Percentiles rank a stretch among this genome's conserved stretches.
phyloP scores from a whole-genome alignment of 2,888 invertebrate genomes.

The Conchocele bisecta region DNA sequence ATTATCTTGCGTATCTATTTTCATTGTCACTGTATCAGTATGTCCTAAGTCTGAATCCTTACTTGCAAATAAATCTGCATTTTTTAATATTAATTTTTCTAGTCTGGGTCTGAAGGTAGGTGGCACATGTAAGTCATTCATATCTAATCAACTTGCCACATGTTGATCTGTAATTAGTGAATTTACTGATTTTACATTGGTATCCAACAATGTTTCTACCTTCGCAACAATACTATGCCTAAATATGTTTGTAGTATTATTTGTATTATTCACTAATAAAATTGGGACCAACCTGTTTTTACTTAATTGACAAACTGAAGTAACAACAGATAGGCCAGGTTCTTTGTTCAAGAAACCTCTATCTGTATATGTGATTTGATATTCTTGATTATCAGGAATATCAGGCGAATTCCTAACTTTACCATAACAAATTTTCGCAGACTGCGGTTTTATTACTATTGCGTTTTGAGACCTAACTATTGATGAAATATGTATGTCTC shows the following conservation, averaged over 20 bases:
- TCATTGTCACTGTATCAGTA: constrained; percentile 33
- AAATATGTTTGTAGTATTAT: constrained; percentile 7
- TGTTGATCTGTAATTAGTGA: neutral
- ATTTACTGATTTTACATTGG: neutral
- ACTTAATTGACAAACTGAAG: neutral
- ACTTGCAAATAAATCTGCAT: constrained; percentile 36
- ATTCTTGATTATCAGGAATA: neutral
- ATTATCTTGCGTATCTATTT: constrained; percentile 16
- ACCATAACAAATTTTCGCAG: neutral
- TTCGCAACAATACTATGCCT: constrained; percentile 3
- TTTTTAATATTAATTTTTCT: constrained; percentile 7
- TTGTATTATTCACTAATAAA: constrained; percentile 16
- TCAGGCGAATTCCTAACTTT: neutral
- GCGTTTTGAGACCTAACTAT: neutral
- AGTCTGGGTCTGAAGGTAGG: neutral
- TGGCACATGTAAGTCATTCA: constrained; percentile 17
- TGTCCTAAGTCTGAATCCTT: constrained; percentile 34
- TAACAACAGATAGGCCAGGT: constrained; percentile 9
- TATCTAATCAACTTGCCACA: no score
- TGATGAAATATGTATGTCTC: constrained; percentile 36
- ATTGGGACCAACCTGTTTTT: neutral
- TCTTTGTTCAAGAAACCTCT: neutral
- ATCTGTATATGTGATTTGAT: constrained; percentile 5
- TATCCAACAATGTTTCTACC: neutral
- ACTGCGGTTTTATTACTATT: constrained; percentile 7